Evolutionary conservation across 2,113 vertebrate genomes (phyloP).

Genomic region (Phaetusa simplex): DNA sequence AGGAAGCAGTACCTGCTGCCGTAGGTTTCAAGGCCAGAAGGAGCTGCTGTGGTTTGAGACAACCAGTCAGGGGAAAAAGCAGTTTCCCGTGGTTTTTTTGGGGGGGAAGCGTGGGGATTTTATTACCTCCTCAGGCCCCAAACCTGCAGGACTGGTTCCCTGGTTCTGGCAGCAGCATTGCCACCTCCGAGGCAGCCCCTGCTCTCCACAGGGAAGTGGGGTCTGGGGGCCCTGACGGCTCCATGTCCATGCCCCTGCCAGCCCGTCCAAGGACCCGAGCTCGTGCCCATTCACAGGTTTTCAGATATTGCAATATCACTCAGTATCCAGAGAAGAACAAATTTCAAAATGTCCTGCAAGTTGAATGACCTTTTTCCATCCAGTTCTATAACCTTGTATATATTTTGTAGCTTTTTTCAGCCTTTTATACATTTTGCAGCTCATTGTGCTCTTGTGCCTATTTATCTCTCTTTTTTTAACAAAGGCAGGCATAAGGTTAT

Average conservation of each 20-base stretch:
- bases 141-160: fast-evolving
- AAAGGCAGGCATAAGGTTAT: neutral
- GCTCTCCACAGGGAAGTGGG: neutral
- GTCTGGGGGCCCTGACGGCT: neutral
- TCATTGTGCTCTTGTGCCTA: neutral
- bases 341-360: neutral
- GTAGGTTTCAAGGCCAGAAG: neutral
- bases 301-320: neutral
- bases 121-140: neutral
- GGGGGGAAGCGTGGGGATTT: fast-evolving
- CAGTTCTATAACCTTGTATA: neutral
- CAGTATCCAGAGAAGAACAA: neutral
- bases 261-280: fast-evolving
- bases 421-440: neutral
- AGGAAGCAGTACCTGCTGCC: neutral
- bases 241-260: neutral
- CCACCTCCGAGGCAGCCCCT: neutral
- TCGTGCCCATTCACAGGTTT: neutral
- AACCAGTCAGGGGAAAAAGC: neutral
- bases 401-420: neutral
- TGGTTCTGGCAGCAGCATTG: neutral
- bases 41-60: neutral
- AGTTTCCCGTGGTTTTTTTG: neutral
- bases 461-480: neutral
- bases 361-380: neutral